phyloP scores from a whole-genome alignment of 2,888 invertebrate genomes.

The Agriotes lineatus region DNA sequence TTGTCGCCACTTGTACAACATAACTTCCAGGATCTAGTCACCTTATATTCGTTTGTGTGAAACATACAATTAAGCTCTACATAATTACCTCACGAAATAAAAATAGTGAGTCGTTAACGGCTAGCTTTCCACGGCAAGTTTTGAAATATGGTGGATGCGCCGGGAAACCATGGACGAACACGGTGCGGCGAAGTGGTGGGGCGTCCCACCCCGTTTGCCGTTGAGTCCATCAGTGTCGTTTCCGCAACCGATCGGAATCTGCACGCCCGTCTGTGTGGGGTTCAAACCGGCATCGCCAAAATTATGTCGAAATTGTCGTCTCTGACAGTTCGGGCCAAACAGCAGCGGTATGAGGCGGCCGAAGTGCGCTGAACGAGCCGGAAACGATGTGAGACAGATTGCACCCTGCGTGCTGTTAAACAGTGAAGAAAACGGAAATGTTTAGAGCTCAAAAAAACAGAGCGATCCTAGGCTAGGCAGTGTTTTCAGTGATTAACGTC shows the following conservation, averaged over 20 bases:
- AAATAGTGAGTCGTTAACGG: no score
- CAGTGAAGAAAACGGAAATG: constrained; percentile 28
- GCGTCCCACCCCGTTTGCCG: constrained; percentile 43
- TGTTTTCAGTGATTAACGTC: constrained; percentile 17
- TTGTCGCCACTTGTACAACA: no score
- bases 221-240: constrained; percentile 42
- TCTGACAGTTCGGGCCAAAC: constrained; percentile 17
- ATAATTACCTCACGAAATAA: no score
- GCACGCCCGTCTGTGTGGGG: constrained; percentile 20
- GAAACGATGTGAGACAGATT: constrained; percentile 26
- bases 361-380: constrained; percentile 22
- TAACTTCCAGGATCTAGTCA: no score
- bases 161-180: constrained; percentile 37
- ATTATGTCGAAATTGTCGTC: constrained; percentile 36
- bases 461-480: constrained; percentile 17
- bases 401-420: constrained; percentile 5
- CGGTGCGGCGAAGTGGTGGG: constrained; percentile 37
- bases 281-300: constrained; percentile 34
- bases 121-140: no score
- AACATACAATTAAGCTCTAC: no score
- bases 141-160: constrained; percentile 46
- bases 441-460: constrained; percentile 17
- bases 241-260: constrained; percentile 37
- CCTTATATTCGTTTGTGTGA: no score
- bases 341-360: constrained; percentile 12